Percentiles rank a stretch among this genome's conserved stretches.
These are phyloP conservation scores for Sparidentex hasta DNA, from an alignment of 2,797 vertebrate species.

Conservation along the genomic window DNA sequence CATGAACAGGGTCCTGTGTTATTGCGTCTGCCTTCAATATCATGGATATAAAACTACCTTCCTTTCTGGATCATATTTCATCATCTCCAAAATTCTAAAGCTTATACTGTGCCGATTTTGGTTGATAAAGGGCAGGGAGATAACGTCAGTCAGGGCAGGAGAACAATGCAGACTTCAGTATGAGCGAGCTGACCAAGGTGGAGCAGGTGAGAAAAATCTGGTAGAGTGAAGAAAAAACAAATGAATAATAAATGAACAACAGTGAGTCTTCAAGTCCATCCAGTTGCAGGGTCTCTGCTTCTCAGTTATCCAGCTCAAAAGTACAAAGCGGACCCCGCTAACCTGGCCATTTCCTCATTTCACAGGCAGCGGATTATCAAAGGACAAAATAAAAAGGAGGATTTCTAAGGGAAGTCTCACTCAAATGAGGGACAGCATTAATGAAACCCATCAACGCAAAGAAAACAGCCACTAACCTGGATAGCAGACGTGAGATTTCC, in stretches of 20 bases:
- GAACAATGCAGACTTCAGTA: background rate
- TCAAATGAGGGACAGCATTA: constrained; percentile 1
- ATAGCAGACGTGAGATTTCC: constrained; percentile 12
- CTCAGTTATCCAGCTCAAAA: too few species aligned
- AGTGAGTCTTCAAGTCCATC: too few species aligned
- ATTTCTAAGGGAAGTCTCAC: background rate
- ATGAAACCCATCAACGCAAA: constrained; percentile 18
- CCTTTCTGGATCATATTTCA: background rate
- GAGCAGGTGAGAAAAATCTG: background rate
- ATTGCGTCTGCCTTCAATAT: background rate
- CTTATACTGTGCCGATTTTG: background rate
- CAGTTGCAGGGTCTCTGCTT: too few species aligned
- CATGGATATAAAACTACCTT: background rate
- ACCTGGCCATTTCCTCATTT: background rate
- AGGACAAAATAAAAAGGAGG: background rate
- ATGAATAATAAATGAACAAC: background rate
- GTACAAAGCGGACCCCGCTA: too few species aligned
- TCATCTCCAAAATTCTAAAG: background rate
- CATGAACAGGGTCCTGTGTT: background rate
- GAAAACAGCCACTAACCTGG: background rate
- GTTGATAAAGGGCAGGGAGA: background rate
- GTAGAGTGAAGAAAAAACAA: background rate
- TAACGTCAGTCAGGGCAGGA: background rate
- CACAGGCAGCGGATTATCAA: constrained; percentile 2
- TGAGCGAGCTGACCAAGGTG: background rate